Percentiles rank a stretch among this genome's conserved stretches.
phyloP scores from a whole-genome alignment of 2,113 vertebrate species.

The Rhombomys opimus region DNA sequence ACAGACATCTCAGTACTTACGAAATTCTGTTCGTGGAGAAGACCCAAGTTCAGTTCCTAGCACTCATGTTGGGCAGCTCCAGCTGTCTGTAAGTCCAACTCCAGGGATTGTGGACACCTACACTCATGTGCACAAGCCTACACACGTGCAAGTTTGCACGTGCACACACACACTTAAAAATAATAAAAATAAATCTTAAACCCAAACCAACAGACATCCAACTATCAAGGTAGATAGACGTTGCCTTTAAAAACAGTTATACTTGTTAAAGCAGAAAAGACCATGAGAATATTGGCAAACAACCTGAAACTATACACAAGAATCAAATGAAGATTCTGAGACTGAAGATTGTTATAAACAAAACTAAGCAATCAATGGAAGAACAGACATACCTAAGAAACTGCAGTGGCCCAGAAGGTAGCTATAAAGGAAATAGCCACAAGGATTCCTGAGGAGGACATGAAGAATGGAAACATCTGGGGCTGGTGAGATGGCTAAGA shows the following conservation, averaged over 20 bases:
- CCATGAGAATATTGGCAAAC: constrained; percentile 9
- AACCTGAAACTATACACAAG: not conserved
- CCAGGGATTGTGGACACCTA: not conserved
- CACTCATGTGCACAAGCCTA: not conserved
- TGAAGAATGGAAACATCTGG: not conserved
- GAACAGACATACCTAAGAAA: not conserved
- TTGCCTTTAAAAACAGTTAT: not conserved
- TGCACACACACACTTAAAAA: not conserved
- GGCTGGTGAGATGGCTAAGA: not conserved
- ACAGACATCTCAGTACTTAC: not conserved
- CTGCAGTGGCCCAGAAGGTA: not conserved
- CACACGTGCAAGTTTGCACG: not conserved
- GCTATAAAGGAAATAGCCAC: not conserved
- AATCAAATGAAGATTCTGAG: constrained; percentile 16
- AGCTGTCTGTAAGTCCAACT: not conserved
- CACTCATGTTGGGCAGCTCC: not conserved
- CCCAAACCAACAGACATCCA: not conserved
- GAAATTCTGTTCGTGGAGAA: not conserved
- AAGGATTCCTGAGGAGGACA: constrained; percentile 2
- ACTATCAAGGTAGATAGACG: not conserved
- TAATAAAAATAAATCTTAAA: not conserved
- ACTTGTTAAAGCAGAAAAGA: constrained; percentile 3
- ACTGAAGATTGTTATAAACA: constrained; percentile 7
- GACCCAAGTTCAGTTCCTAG: not conserved
- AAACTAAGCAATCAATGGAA: constrained; percentile 35